A percentile compares a stretch with the other conserved stretches of the same genome.
phyloP scores from a whole-genome alignment of 2,888 invertebrate genomes.

The Pammene aurita region DNA sequence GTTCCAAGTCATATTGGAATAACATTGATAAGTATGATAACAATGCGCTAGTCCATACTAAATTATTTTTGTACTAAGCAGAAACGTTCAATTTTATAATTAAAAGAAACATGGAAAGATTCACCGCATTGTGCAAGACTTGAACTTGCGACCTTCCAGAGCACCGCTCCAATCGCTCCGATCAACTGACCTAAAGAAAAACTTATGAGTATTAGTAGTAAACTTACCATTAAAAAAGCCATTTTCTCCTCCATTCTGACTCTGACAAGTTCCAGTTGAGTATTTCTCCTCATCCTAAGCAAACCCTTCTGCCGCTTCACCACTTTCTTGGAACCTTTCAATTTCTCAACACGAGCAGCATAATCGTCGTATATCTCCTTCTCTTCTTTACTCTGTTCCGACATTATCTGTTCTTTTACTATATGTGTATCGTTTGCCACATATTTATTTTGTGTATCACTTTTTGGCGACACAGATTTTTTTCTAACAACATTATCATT shows the following conservation, averaged over 20 bases:
- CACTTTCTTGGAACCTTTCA: constrained; percentile 76
- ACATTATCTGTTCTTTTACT: constrained; percentile 68
- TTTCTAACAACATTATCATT: constrained; percentile 66
- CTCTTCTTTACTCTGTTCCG: constrained; percentile 75
- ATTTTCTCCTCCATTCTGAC: constrained; percentile 70
- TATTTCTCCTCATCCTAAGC: constrained; percentile 74
- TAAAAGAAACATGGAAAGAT: too few species aligned
- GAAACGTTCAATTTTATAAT: too few species aligned
- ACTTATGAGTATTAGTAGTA: not conserved
- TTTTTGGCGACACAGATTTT: constrained; percentile 63
- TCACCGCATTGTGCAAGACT: too few species aligned
- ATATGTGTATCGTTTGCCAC: constrained; percentile 65
- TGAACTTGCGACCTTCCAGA: too few species aligned
- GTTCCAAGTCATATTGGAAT: too few species aligned
- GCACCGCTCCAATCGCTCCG: too few species aligned
- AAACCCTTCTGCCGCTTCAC: constrained; percentile 72
- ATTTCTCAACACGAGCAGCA: constrained; percentile 72
- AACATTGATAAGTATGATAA: too few species aligned
- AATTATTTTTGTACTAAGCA: too few species aligned
- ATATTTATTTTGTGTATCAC: constrained; percentile 44
- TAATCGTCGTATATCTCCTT: constrained; percentile 70
- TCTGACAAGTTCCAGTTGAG: constrained; percentile 60
- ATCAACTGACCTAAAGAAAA: too few species aligned
- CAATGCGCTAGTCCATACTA: too few species aligned
- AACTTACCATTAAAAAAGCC: constrained; percentile 64